Base-by-base conservation (phyloP, 2,113 vertebrate genomes). In the mouse (Mus musculus) region DNA sequence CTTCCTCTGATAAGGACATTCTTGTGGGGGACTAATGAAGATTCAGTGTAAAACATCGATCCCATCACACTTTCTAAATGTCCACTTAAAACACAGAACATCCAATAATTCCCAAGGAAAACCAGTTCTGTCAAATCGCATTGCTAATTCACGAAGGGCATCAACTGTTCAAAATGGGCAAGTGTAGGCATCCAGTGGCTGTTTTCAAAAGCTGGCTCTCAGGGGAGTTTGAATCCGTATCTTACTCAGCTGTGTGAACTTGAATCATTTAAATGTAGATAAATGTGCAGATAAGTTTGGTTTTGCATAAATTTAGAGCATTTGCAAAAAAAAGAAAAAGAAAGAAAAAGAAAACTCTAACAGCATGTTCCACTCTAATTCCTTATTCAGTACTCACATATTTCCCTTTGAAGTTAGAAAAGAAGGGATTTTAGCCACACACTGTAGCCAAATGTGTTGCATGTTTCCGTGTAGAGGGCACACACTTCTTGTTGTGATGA, bases 101-200 rank as follows among this genome's bases (percentile, higher is more conserved):
- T 95, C 93, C 97, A 88, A 89, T 89, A 84, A 96, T 97, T 97
- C 91, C 89, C 93, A 88, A 94, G 95, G 94, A 97, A 98, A 98
- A 98, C 97, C 90, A 93, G 92, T 96, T 92, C 96, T 98, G 93
- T 97, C 88, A 75, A 85, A 97, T 97, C 77, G 96, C 93, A 92
- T 95, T 94, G 96, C 97, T 98, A 97, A 98, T 98, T 98, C 97
- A 97, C 97, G 91, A 98, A 97, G 93, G 96, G 80, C 96, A 89
- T 94, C 97, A 96, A 94, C 90, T 98, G 92, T 69, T 95, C 85
- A 94, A 94, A 88, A 95, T 56, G 93, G 95, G 97, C 95, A 65
- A 95, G 28, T 28, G 8, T 73, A 94, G 88, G 88, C 96, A 96
- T 96, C 73, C 90, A 89, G 69, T 80, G 69, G 59, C 61, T 96